Evolutionary conservation across 2,797 vertebrate genomes (phyloP).

Genomic region (Schizopygopsis malacanthus): DNA sequence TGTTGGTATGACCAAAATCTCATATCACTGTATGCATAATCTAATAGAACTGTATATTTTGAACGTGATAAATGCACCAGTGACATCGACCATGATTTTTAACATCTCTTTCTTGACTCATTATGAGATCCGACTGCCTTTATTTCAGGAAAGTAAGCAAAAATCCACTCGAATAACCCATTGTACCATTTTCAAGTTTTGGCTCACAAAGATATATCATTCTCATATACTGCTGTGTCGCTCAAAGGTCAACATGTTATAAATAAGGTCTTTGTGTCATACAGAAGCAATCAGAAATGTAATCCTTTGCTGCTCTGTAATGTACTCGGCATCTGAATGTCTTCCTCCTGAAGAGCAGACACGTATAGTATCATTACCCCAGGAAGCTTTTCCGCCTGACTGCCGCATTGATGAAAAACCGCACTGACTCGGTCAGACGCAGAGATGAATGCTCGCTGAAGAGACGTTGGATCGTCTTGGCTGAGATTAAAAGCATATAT

Average conservation of each 20-base stretch:
- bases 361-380: neutral
- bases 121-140: neutral
- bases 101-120: neutral
- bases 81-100: neutral
- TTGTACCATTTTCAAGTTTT: neutral
- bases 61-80: neutral
- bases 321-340: slow-evolving; percentile 15
- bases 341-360: slow-evolving; percentile 13
- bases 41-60: neutral
- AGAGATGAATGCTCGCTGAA: slow-evolving; percentile 36
- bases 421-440: neutral
- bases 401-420: slow-evolving; percentile 8
- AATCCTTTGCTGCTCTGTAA: slow-evolving; percentile 9
- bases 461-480: slow-evolving; percentile 22
- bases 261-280: neutral
- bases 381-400: slow-evolving; percentile 21
- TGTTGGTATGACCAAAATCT: neutral
- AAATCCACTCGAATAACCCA: neutral
- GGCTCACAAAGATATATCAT: neutral
- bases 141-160: neutral
- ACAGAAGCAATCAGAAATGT: slow-evolving; percentile 13
- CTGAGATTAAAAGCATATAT: slow-evolving; percentile 47
- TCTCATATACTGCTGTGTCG: neutral
- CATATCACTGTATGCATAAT: neutral
- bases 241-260: neutral